Base-by-base conservation (phyloP, 2,888 invertebrate species). In the Mimas tiliae region DNA sequence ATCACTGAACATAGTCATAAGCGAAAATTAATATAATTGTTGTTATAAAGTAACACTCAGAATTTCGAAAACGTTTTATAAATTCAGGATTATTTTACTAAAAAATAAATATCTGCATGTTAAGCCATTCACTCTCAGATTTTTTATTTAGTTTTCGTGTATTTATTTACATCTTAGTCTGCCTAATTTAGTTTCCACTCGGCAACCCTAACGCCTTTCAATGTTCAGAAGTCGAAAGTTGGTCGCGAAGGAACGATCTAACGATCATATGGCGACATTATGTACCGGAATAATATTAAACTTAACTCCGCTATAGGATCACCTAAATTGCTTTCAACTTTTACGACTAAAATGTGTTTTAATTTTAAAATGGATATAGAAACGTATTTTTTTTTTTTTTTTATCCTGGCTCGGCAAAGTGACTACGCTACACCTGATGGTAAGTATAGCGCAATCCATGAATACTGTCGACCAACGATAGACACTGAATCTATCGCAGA, bases 181-280 rank as follows among this genome's bases (percentile, higher is more conserved):
- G 0, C 1, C 9, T 11, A 50, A 50, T n/a, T 38, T 55, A 16
- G 48, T 62, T 45, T 55, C 58, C 47, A 58, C 65, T 1, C n/a
- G 78, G 14, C 85, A 88, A 38, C 88, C 88, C 88, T 88, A 77
- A 68, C 65, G 50, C 76, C 80, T 83, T 82, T 80, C 81, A 77
- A 73, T 76, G 73, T 66, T 67, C 74, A 74, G 71, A 77, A 82
- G 82, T 82, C 76, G 72, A 84, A 83, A 83, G 84, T 83, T 82
- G 82, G 77, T 77, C 73, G 79, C 78, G 75, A 72, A 72, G 33
- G 66, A 47, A 50, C 79, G 74, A 81, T 76, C 79, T 80, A 81
- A 81, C 77, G 78, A 76, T 52, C 75, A 68, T 55, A 71, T 72
- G 74, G 74, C 73, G 76, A 77, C 77, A 75, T 72, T 73, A 78